Evolutionary conservation across 2,888 invertebrate genomes (phyloP), one percentile per base, ranked within the genome.

Genomic region (Alloplasta piceator): DNA sequence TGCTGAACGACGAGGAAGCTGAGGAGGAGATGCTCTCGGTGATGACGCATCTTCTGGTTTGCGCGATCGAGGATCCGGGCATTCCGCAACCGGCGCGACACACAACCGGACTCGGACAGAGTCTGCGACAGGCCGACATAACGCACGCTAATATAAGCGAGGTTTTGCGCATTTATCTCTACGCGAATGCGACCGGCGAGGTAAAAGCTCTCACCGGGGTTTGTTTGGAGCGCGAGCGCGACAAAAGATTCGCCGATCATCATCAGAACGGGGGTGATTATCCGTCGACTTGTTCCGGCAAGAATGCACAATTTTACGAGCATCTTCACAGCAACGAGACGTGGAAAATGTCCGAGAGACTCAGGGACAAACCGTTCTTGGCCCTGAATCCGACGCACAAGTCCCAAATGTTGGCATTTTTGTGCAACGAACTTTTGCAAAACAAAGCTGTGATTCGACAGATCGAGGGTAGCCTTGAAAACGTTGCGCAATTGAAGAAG

Each of bases 401-500:
- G 91, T 96, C 98, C 0, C 95, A 96, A 83, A 97, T 98, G 88
- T 93, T 99, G 63, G 97, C 97, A 0, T 98, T 97, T 93, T 94
- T 99, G 38, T 98, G 98, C 93, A 98, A 99, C 92, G 98, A 99
- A 92, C 94, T 99, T 86, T 94, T 99, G 58, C 97, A 98, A 92
- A 98, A 98, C 92, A 98, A 98, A 92, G 95, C 97, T 7, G 97
- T 98, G 84, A 94, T 97, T 88, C 94, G 96, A 43, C 98, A 98
- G 92, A 96, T 99, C 74, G 99, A 99, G 89, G 95, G 94, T 41
- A 96, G 96, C 80, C 94, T 99, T 64, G 98, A 99, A 84, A 96
- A 95, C 71, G 96, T 97, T 82, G 96, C 96, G 83, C 97, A 96
- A 88, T 94, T 97, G 85, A 96, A 96, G 90, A 96, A 98, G 88